Evolutionary conservation across 2,113 vertebrate genomes (phyloP), one percentile per base, ranked within the genome.

Genomic region (Nansenia antarctica): DNA sequence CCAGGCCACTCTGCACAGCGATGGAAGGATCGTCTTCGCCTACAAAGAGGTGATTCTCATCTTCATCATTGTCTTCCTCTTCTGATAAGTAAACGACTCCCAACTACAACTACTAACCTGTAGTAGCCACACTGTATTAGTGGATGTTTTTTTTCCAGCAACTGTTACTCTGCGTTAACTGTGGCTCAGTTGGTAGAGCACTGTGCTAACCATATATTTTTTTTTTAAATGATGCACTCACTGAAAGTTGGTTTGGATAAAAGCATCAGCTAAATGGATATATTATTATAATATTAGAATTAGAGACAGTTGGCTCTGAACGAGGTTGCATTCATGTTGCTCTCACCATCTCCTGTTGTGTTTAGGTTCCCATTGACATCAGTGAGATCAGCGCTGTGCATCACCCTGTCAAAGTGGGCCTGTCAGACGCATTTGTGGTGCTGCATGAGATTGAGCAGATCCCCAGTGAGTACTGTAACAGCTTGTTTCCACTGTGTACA

Each of bases 401-500:
- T 63, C 97, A 98, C 72, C 96, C 96, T 3, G 95, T 99, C 66
- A 98, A 98, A 93, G 95, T 98, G 59, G 97, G 96, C 15, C 87
- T 99, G 73, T 97, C 97, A 0, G 97, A 99, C 80, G 97, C 96
- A 0, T 99, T 99, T 84, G 95, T 97, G 54, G 96, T 99, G 0
- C 93, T 98, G 74, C 95, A 96, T 84, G 92, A 94, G 78, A 95
- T 98, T 64, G 93, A 98, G 66, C 95, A 97, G 90, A 95, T 98
- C 82, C 96, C 96, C 65, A 96, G 97, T 98, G 92, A 74, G 96
- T 93, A 62, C 18, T 15, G 18, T 0, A 27, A 52, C 27, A 27
- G 14, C 26, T 62, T 9, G 42, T 9, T 39, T 15, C 12, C 27
- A 11, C 3, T 53, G 15, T 5, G 30, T 7, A 15, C 3, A 5